Base-by-base conservation (phyloP, 2,888 invertebrate species). In the Parnassius mnemosyne region DNA sequence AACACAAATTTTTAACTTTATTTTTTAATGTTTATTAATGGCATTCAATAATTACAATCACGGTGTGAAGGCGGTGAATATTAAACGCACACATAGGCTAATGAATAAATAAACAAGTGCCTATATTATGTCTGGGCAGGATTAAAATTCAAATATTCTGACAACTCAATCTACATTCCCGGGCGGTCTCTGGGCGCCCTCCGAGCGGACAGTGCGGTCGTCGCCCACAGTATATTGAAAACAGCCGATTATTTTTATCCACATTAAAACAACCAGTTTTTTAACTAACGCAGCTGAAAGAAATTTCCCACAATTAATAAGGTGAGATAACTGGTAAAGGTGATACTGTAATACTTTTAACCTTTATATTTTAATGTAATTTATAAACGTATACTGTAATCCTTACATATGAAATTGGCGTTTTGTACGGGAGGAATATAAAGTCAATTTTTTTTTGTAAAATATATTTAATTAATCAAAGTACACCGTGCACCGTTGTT, bases 121-220 rank as follows among this genome's bases (percentile, higher is more conserved):
- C 85, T 86, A 84, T 83, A 78, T 84, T 84, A 83, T 83, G 80
- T 79, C 80, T 79, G 81, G 77, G 71, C 77, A 73, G 84, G 87
- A 92, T 92, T 92, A 92, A 92, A 92, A 92, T 92, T 91, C 89
- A 91, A 92, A 92, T 92, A 91, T 92, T 91, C 90, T 84, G 89
- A 92, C 92, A 89, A 92, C 88, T 92, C 92, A 92, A 92, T 92
- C 92, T 88, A 89, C 71, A 78, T 79, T 83, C 87, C 87, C 83
- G 79, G 79, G 83, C 80, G 83, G 79, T 79, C 83, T 77, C 74
- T 60, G 71, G 74, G 68, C 68, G 69, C 71, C 67, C 74, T 73
- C 74, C 77, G 72, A 74, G 75, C 77, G 77, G 80, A 75, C 78
- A 73, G 69, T 64, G 70, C 70, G 70, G 68, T 71, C 74, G 67